Conservation (phyloP, 2,888 invertebrate species). For the Lepeophtheirus nordmannii region DNA sequence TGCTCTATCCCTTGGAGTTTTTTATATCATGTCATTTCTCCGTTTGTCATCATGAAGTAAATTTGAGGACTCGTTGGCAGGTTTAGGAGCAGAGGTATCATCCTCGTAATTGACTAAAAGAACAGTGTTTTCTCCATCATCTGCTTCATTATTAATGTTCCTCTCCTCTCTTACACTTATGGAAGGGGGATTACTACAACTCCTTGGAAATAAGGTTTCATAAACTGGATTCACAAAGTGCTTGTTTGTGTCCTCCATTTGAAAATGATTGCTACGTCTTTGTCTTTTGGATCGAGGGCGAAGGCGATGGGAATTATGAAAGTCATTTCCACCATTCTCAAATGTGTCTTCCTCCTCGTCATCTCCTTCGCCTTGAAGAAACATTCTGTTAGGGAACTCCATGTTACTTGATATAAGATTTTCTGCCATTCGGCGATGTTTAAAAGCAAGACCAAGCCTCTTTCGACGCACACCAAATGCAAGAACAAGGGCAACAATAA, state of each 20-base stretch:
- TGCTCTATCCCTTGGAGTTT: no score
- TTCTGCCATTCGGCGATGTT: slow-evolving; percentile 62
- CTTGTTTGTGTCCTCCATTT: slow-evolving; percentile 13
- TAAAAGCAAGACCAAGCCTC: slow-evolving; percentile 61
- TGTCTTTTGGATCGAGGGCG: not conserved
- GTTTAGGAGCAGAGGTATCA: not conserved
- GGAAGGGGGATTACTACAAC: not conserved
- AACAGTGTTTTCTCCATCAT: not conserved
- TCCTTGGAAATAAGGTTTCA: slow-evolving; percentile 42
- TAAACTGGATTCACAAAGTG: slow-evolving; percentile 76
- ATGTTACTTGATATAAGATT: slow-evolving; percentile 42
- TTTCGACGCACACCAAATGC: slow-evolving; percentile 39
- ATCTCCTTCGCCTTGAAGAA: slow-evolving; percentile 54
- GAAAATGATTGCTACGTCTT: not conserved
- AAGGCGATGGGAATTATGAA: slow-evolving; percentile 1
- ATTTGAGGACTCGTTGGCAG: not conserved
- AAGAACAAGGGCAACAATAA: slow-evolving; percentile 29
- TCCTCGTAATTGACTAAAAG: not conserved
- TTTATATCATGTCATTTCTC: not conserved
- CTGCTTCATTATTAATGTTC: not conserved
- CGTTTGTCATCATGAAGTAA: not conserved
- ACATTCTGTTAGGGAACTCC: slow-evolving; percentile 72
- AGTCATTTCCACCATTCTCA: slow-evolving; percentile 45
- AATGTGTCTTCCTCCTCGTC: slow-evolving; percentile 40
- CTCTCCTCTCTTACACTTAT: not conserved